A percentile compares a stretch with the other conserved stretches of the same genome.
These are phyloP conservation scores for Hypercompe scribonia DNA, from an alignment of 2,888 invertebrate species.

Conservation along the genomic window DNA sequence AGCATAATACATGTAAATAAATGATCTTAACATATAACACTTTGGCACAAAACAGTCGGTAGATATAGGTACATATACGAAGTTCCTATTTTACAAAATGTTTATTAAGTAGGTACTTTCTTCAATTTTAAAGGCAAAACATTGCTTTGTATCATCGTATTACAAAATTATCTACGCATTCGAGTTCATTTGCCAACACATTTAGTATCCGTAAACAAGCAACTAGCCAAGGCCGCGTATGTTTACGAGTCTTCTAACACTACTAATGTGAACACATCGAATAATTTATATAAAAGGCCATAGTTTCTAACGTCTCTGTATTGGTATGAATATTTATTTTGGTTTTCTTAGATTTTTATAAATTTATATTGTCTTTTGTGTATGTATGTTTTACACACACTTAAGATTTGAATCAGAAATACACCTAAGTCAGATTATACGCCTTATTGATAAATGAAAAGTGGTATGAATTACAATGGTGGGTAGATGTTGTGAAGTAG, in stretches of 20 bases:
- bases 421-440: neutral
- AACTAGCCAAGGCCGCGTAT: constrained; percentile 71
- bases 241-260: constrained; percentile 69
- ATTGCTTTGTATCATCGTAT: constrained; percentile 49
- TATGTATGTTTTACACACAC: neutral
- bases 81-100: constrained; percentile 7
- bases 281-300: constrained; percentile 50
- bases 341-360: constrained; percentile 20
- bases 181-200: constrained; percentile 71
- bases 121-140: constrained; percentile 31
- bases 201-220: constrained; percentile 78
- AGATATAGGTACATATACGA: constrained; percentile 30
- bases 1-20: constrained; percentile 28
- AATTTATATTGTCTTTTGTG: constrained; percentile 8
- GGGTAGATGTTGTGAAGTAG: constrained; percentile 1
- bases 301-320: constrained; percentile 23
- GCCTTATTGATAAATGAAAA: neutral
- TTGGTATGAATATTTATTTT: constrained; percentile 18
- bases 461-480: neutral
- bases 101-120: neutral
- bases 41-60: neutral
- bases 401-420: neutral
- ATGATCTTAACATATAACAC: constrained; percentile 20
- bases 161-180: constrained; percentile 57
- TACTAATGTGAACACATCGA: constrained; percentile 54